Base-by-base conservation (phyloP, 1,140 invertebrate genomes). In the Adoxophyes honmai region DNA sequence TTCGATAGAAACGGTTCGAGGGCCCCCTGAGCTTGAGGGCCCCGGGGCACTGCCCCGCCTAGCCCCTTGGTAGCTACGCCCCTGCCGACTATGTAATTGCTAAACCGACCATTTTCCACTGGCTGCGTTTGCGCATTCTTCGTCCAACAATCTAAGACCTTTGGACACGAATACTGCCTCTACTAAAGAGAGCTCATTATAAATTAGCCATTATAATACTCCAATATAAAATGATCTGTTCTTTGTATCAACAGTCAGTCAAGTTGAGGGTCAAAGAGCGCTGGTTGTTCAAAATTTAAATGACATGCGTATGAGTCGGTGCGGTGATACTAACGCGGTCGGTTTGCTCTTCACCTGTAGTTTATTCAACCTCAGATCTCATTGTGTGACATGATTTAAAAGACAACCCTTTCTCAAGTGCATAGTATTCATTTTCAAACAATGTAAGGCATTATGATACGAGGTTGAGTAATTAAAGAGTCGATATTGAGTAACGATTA, bases 21-120 rank as follows among this genome's bases (percentile, higher is more conserved):
- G n/a, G n/a, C n/a, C n/a, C n/a, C n/a, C n/a, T n/a, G n/a, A n/a
- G n/a, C n/a, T n/a, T n/a, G n/a, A n/a, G n/a, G n/a, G n/a, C n/a
- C n/a, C n/a, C n/a, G n/a, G n/a, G n/a, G n/a, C n/a, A n/a, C n/a
- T n/a, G n/a, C n/a, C n/a, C n/a, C n/a, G n/a, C n/a, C n/a, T n/a
- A n/a, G n/a, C n/a, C n/a, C n/a, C n/a, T n/a, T n/a, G n/a, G n/a
- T n/a, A n/a, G n/a, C n/a, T n/a, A n/a, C n/a, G n/a, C n/a, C n/a
- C n/a, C n/a, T n/a, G n/a, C n/a, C n/a, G n/a, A n/a, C 21, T 48
- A 37, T 48, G 55, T 56, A 60, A 60, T 64, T 58, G 62, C 62
- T 64, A 64, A 58, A 64, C 44, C 56, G 44, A 28, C 62, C 44
- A 34, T 64, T 64, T 64, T 64, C 55, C 62, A 64, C 42, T 51